These are phyloP conservation scores for Coleophora deauratella DNA, from an alignment of 2,888 invertebrate species.

Conservation along the genomic window DNA sequence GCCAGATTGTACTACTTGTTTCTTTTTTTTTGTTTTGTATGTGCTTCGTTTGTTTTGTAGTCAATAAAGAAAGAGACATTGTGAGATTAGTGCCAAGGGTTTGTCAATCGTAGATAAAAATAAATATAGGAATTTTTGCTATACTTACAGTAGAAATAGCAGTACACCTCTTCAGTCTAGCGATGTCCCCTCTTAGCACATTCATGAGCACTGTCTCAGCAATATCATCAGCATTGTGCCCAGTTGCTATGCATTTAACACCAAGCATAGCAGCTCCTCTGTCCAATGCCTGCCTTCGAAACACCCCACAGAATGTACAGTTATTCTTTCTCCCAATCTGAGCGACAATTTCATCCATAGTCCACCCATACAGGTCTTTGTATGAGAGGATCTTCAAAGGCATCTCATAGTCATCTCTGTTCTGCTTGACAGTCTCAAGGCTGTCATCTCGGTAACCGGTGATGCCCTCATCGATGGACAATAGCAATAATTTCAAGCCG, in stretches of 20 bases:
- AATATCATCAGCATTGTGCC: slow-evolving; percentile 97
- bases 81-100: too few species aligned
- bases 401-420: slow-evolving; percentile 94
- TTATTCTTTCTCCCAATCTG: slow-evolving; percentile 93
- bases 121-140: too few species aligned
- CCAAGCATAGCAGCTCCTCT: slow-evolving; percentile 91
- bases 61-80: too few species aligned
- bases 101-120: too few species aligned
- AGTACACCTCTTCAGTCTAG: slow-evolving; percentile 93
- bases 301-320: slow-evolving; percentile 97
- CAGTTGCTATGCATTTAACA: slow-evolving; percentile 96
- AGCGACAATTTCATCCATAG: slow-evolving; percentile 98
- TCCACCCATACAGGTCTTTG: slow-evolving; percentile 99
- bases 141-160: slow-evolving; percentile 86
- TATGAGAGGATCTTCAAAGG: slow-evolving; percentile 96
- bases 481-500: slow-evolving; percentile 88
- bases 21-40: too few species aligned
- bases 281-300: slow-evolving; percentile 96
- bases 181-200: slow-evolving; percentile 96
- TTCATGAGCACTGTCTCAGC: slow-evolving; percentile 99
- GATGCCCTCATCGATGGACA: slow-evolving; percentile 99
- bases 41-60: too few species aligned
- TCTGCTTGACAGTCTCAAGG: slow-evolving; percentile 95
- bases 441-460: slow-evolving; percentile 97
- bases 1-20: too few species aligned